Conservation (phyloP, 2,113 vertebrate genomes). For the Pithys albifrons region DNA sequence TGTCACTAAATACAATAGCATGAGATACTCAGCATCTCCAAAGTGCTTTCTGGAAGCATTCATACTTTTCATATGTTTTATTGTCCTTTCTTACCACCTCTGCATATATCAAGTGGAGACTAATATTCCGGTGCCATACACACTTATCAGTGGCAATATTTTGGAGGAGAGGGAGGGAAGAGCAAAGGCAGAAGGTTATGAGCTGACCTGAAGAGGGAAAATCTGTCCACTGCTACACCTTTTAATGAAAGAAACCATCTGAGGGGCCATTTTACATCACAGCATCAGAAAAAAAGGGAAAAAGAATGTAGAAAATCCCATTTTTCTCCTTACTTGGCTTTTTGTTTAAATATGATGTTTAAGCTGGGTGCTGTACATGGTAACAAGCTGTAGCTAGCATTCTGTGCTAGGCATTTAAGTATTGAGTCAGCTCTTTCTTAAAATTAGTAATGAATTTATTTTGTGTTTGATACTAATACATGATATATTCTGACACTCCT, state of each 20-base stretch:
- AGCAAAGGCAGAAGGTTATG: not conserved
- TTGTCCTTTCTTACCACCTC: not conserved
- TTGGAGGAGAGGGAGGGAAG: not conserved
- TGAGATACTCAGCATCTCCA: not conserved
- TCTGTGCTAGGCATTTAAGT: not conserved
- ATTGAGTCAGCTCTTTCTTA: not conserved
- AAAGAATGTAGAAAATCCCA: not conserved
- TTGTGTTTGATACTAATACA: not conserved
- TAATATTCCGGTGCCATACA: not conserved
- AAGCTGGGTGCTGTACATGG: not conserved
- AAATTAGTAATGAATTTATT: not conserved
- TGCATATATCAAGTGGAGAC: not conserved
- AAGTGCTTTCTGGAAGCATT: not conserved
- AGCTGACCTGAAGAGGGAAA: not conserved
- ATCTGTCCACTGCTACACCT: not conserved
- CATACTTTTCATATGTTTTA: not conserved
- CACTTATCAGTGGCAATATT: not conserved
- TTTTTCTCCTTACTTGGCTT: not conserved
- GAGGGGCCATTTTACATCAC: not conserved
- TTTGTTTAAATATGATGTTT: not conserved
- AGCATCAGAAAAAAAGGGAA: not conserved
- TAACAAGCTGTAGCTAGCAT: not conserved
- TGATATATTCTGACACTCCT: slow-evolving; percentile 10
- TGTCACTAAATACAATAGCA: not conserved
- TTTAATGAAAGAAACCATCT: not conserved